Evolutionary conservation across 1,140 invertebrate genomes (phyloP).

Genomic region (Trichogramma pretiosum): DNA sequence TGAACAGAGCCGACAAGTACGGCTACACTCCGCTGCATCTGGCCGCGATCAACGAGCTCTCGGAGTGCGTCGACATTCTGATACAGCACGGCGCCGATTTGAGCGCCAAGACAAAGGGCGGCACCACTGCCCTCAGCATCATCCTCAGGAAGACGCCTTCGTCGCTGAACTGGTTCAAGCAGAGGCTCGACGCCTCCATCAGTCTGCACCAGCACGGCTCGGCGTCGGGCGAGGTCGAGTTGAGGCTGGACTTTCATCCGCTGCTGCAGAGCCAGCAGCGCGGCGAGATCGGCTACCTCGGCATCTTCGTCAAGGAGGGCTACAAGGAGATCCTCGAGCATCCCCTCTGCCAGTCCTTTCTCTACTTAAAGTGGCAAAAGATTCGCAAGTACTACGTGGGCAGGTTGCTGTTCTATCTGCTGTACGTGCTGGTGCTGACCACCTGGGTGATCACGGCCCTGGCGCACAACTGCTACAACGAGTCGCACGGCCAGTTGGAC

Average conservation of each 20-base stretch:
- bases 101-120: slow-evolving; percentile 72
- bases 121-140: slow-evolving; percentile 70
- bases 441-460: slow-evolving; percentile 67
- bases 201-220: slow-evolving; percentile 69
- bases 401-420: slow-evolving; percentile 66
- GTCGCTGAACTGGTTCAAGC: slow-evolving; percentile 64
- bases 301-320: slow-evolving; percentile 73
- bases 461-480: slow-evolving; percentile 71
- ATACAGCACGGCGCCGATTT: slow-evolving; percentile 78
- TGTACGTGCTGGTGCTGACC: slow-evolving; percentile 69
- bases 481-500: slow-evolving; percentile 34
- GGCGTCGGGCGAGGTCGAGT: slow-evolving; percentile 66
- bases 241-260: slow-evolving; percentile 72
- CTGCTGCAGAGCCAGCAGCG: slow-evolving; percentile 69
- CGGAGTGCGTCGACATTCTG: slow-evolving; percentile 71
- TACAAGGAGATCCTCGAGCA: slow-evolving; percentile 75
- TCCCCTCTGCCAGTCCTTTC: slow-evolving; percentile 72
- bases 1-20: slow-evolving; percentile 78
- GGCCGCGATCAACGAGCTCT: slow-evolving; percentile 75
- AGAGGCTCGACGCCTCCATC: slow-evolving; percentile 68
- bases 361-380: slow-evolving; percentile 80
- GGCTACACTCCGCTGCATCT: slow-evolving; percentile 84
- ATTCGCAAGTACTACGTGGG: slow-evolving; percentile 80
- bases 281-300: slow-evolving; percentile 70
- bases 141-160: slow-evolving; percentile 75